Evolutionary conservation across 2,797 vertebrate genomes (phyloP).

Genomic region (Phataginus tetradactyla): DNA sequence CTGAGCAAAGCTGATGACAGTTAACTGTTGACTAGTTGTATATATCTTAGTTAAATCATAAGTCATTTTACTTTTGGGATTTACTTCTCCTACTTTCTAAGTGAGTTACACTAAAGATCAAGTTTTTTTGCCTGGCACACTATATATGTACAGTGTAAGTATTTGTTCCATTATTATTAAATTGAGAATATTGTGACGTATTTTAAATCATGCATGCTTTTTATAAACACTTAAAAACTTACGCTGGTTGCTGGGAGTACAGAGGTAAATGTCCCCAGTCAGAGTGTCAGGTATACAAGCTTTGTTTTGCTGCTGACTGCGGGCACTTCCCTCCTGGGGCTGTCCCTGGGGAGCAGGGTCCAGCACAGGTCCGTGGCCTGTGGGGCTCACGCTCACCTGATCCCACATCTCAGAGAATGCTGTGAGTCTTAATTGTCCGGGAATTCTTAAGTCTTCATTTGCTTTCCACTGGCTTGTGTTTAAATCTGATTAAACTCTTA

Average conservation of each 20-base stretch:
- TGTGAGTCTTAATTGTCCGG: background rate
- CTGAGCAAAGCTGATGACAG: background rate
- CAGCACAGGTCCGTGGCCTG: background rate
- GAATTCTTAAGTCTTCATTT: background rate
- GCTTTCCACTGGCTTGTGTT: constrained; percentile 21
- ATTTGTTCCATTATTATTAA: background rate
- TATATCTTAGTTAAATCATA: background rate
- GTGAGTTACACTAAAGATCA: background rate
- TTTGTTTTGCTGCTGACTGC: background rate
- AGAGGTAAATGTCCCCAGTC: background rate
- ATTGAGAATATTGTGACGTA: background rate
- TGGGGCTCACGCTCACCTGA: background rate
- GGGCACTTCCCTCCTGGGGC: background rate
- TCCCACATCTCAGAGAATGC: background rate
- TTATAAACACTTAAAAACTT: background rate
- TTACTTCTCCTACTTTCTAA: constrained; percentile 19
- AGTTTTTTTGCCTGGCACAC: background rate
- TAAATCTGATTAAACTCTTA: background rate
- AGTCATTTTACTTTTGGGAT: background rate
- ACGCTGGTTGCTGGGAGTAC: background rate
- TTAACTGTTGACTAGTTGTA: background rate
- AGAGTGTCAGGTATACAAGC: background rate
- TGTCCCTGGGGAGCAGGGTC: background rate
- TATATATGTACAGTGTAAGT: background rate
- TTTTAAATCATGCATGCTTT: background rate